Conservation (phyloP, 2,797 vertebrate genomes). For the Hippoglossus hippoglossus region DNA sequence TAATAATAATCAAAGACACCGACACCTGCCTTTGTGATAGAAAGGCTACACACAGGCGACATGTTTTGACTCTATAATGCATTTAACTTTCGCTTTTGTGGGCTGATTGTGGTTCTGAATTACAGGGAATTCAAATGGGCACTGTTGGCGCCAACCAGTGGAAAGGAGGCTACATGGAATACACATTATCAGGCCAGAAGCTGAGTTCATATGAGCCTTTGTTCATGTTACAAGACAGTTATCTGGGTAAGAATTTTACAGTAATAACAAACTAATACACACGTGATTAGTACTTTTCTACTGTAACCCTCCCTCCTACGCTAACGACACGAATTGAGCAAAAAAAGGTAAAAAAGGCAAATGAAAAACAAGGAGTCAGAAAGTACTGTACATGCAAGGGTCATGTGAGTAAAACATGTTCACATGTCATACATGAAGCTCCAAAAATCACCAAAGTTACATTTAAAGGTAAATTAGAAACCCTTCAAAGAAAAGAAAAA, state of each 20-base stretch:
- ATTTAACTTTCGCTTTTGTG: not conserved
- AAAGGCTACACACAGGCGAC: not conserved
- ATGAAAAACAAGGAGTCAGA: too few species aligned
- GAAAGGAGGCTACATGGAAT: conserved; percentile 74
- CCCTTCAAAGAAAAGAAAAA: too few species aligned
- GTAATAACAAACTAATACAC: not conserved
- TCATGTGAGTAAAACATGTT: too few species aligned
- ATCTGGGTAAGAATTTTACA: conserved; percentile 70
- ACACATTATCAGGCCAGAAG: accelerated
- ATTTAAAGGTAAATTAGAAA: too few species aligned
- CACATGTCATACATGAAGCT: too few species aligned
- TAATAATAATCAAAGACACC: conserved; percentile 15
- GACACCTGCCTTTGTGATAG: too few species aligned
- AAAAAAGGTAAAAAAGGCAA: not conserved
- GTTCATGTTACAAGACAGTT: conserved; percentile 64
- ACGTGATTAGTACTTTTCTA: not conserved
- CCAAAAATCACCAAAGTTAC: too few species aligned
- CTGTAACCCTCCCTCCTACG: not conserved
- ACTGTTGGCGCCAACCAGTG: conserved; percentile 79
- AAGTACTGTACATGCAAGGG: too few species aligned
- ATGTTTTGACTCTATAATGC: not conserved
- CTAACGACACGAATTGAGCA: not conserved
- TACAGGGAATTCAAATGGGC: conserved; percentile 56
- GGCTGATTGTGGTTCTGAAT: not conserved
- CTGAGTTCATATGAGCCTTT: not conserved